phyloP scores from a whole-genome alignment of 2,888 invertebrate genomes.

The Oscheius sp. region DNA sequence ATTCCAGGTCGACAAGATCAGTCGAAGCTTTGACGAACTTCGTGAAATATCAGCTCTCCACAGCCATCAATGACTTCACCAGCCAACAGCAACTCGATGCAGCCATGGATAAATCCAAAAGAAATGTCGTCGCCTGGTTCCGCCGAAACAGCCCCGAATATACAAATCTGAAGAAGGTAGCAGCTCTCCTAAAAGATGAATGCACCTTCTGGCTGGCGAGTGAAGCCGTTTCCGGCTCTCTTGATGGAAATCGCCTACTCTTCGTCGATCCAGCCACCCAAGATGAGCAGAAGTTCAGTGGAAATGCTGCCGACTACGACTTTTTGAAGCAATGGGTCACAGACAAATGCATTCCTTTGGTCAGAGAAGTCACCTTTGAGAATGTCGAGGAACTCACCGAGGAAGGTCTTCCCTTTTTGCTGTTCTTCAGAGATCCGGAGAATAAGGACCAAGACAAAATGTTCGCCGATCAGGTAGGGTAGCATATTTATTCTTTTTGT shows the following conservation, averaged over 20 bases:
- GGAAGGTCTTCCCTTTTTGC: constrained; percentile 95
- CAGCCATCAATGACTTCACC: constrained; percentile 83
- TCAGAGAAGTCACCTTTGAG: constrained; percentile 92
- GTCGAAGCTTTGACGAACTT: constrained; percentile 88
- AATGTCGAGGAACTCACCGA: constrained; percentile 82
- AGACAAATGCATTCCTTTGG: constrained; percentile 94
- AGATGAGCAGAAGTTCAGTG: constrained; percentile 65
- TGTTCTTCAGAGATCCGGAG: constrained; percentile 87
- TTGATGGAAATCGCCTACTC: constrained; percentile 52
- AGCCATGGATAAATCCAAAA: constrained; percentile 59
- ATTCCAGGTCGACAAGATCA: constrained; percentile 76
- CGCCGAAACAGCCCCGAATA: constrained; percentile 57
- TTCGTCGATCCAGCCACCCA: constrained; percentile 64
- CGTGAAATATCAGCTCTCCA: constrained; percentile 86
- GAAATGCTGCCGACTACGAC: constrained; percentile 75
- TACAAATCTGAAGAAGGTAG: constrained; percentile 60
- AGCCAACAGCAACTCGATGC: constrained; percentile 58
- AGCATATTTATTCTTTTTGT: neutral
- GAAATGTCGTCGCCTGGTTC: constrained; percentile 64
- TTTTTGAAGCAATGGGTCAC: constrained; percentile 86
- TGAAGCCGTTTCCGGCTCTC: constrained; percentile 74
- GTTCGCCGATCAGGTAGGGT: constrained; percentile 78
- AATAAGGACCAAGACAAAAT: constrained; percentile 86
- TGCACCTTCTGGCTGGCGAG: constrained; percentile 92
- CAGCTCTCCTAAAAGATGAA: constrained; percentile 89